These are phyloP conservation scores for Temnothorax unifasciatus DNA, from an alignment of 2,888 invertebrate species.

Conservation along the genomic window DNA sequence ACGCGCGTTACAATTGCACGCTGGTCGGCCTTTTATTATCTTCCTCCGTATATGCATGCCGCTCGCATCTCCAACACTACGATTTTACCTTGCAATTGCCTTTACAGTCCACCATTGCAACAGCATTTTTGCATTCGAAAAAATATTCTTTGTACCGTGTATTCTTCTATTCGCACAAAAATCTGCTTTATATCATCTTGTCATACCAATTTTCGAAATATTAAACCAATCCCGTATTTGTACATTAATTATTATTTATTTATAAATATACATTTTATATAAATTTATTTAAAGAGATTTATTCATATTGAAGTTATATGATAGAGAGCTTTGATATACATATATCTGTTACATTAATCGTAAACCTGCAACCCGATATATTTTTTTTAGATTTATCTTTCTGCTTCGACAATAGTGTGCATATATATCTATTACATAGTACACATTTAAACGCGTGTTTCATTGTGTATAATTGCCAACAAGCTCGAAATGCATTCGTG, in stretches of 20 bases:
- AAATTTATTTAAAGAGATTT: neutral
- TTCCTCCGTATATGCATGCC: slow-evolving; percentile 12
- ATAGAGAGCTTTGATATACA: neutral
- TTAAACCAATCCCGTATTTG: neutral
- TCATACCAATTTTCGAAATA: neutral
- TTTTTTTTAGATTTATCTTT: neutral
- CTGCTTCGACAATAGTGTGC: neutral
- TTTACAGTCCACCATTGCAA: neutral
- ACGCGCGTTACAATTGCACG: slow-evolving; percentile 49
- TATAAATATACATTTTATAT: neutral
- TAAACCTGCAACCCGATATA: neutral
- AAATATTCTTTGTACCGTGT: neutral
- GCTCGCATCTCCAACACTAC: slow-evolving; percentile 15
- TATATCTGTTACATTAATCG: neutral
- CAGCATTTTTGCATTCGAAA: slow-evolving; percentile 14
- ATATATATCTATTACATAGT: neutral
- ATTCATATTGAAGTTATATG: neutral
- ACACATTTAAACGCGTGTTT: neutral
- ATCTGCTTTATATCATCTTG: neutral
- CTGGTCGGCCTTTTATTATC: slow-evolving; percentile 58
- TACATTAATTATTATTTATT: neutral
- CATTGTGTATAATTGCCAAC: neutral
- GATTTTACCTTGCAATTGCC: slow-evolving; percentile 23
- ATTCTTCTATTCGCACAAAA: neutral
- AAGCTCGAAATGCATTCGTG: slow-evolving; percentile 2